Evolutionary conservation across 2,888 invertebrate species (phyloP).

Genomic region (Malthinus flaveolus): DNA sequence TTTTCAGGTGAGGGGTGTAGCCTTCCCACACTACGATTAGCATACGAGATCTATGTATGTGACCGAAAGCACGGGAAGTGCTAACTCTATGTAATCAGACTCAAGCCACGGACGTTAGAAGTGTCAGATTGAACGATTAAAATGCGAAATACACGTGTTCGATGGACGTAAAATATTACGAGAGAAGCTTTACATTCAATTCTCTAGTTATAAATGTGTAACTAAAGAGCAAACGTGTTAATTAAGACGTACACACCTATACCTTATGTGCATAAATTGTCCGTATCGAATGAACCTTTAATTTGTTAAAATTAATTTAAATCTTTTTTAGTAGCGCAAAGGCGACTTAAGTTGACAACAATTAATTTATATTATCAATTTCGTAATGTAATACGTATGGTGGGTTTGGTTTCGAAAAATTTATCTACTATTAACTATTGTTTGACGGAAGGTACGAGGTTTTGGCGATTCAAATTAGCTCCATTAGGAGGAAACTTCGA

Average conservation of each 20-base stretch:
- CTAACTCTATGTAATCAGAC: constrained; percentile 38
- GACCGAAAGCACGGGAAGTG: constrained; percentile 39
- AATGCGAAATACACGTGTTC: constrained; percentile 47
- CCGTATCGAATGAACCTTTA: constrained; percentile 10
- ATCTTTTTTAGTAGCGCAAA: too few species aligned
- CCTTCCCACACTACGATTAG: constrained; percentile 43
- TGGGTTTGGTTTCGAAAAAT: too few species aligned
- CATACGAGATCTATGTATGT: constrained; percentile 41
- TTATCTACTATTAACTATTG: too few species aligned
- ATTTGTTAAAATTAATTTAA: background rate
- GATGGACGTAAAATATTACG: constrained; percentile 45
- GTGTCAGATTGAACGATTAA: constrained; percentile 46
- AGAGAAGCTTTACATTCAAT: constrained; percentile 43
- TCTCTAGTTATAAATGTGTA: constrained; percentile 44
- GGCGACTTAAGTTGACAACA: too few species aligned
- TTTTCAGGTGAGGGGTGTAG: constrained; percentile 39
- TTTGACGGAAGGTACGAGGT: too few species aligned
- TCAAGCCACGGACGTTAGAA: constrained; percentile 36
- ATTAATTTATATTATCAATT: too few species aligned
- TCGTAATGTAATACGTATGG: too few species aligned
- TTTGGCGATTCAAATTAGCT: too few species aligned
- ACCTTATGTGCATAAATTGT: constrained; percentile 29
- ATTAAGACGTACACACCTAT: constrained; percentile 43
- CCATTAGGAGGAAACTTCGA: too few species aligned
- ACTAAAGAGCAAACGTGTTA: constrained; percentile 44